Percentiles rank a stretch among this genome's conserved stretches.
These are phyloP conservation scores for Hapalemur alaotrensis DNA, from an alignment of 2,797 vertebrate genomes.

Conservation along the genomic window DNA sequence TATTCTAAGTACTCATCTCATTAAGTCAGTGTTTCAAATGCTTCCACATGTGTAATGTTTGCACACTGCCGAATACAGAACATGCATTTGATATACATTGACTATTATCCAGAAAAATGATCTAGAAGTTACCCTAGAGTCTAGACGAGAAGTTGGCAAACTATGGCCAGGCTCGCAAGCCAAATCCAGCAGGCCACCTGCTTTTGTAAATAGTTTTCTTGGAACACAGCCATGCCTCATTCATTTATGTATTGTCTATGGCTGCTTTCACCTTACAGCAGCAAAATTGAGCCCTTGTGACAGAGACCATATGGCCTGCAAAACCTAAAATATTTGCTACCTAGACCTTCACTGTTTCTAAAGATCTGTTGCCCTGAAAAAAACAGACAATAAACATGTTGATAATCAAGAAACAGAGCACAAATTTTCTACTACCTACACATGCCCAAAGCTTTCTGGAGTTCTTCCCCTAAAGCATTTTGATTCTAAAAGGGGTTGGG, in stretches of 20 bases:
- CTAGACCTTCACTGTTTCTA: not conserved
- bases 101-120: not conserved
- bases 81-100: not conserved
- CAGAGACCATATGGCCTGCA: not conserved
- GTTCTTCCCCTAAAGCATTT: not conserved
- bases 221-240: not conserved
- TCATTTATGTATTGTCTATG: not conserved
- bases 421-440: not conserved
- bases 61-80: not conserved
- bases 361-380: not conserved
- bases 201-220: not conserved
- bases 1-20: conserved; percentile 3
- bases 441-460: not conserved
- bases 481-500: not conserved
- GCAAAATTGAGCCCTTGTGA: not conserved
- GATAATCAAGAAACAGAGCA: not conserved
- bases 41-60: not conserved
- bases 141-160: not conserved
- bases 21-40: not conserved
- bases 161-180: not conserved
- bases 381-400: not conserved
- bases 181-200: not conserved
- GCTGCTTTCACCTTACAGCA: not conserved
- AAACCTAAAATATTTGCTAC: not conserved
- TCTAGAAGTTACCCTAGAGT: not conserved